Evolutionary conservation across 2,888 invertebrate species (phyloP).

Genomic region (Gisinianus flammeolus): DNA sequence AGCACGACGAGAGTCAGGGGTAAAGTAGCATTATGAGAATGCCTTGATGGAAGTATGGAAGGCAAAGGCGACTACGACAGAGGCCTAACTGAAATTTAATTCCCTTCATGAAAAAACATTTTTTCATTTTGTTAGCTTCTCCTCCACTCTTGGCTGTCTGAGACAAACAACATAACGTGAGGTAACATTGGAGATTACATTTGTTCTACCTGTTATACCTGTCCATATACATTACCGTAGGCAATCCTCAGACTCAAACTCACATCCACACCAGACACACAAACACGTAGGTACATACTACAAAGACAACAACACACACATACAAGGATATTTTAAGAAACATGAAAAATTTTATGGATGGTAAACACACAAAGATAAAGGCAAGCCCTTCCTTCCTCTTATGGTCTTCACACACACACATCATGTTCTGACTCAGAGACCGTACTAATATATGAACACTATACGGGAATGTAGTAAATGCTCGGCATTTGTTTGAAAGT

Average conservation of each 20-base stretch:
- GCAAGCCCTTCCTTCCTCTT: conserved; percentile 18
- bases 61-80: background rate
- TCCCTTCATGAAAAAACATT: background rate
- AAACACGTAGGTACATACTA: background rate
- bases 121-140: background rate
- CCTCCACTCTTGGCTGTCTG: too few species aligned
- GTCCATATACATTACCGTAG: too few species aligned
- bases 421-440: background rate
- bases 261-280: too few species aligned
- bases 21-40: background rate
- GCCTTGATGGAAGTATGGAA: background rate
- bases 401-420: background rate
- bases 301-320: conserved; percentile 9
- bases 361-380: conserved; percentile 40
- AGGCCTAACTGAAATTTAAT: background rate
- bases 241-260: too few species aligned
- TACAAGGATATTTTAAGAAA: conserved; percentile 22
- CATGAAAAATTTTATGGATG: conserved; percentile 45
- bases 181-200: background rate
- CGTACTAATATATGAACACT: too few species aligned
- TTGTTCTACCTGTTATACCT: background rate
- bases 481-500: too few species aligned
- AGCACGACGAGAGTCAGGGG: background rate
- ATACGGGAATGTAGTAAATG: too few species aligned
- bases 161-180: background rate